These are phyloP conservation scores for Drosophila tani DNA, from an alignment of 1,140 invertebrate genomes.

Conservation along the genomic window DNA sequence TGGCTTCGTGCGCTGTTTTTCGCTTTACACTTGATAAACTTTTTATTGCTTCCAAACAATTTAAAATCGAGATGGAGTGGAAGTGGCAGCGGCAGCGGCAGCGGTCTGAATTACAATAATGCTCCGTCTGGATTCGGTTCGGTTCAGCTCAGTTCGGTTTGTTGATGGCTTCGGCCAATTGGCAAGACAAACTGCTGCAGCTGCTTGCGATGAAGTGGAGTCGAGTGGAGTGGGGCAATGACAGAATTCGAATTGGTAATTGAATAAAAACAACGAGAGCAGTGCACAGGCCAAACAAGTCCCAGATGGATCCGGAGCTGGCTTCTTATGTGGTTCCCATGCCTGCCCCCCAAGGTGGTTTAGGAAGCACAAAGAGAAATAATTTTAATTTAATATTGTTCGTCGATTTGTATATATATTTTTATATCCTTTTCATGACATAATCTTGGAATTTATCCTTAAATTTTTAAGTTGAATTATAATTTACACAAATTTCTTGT, in stretches of 20 bases:
- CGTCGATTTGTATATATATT: not conserved
- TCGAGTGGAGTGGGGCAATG: conserved; percentile 19
- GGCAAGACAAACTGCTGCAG: conserved; percentile 51
- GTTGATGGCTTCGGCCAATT: conserved; percentile 48
- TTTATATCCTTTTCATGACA: too few relatives aligned
- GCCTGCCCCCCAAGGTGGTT: not conserved
- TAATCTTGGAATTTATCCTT: not conserved
- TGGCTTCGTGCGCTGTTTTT: conserved; percentile 15
- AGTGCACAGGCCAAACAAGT: conserved; percentile 61
- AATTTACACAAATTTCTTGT: too few relatives aligned
- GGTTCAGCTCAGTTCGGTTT: conserved; percentile 24
- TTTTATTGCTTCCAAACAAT: conserved; percentile 83
- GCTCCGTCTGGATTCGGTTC: conserved; percentile 21
- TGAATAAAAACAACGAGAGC: conserved; percentile 73
- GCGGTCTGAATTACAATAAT: conserved; percentile 60
- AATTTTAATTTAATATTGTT: too few relatives aligned
- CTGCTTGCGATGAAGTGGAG: conserved; percentile 31
- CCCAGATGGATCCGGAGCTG: conserved; percentile 15
- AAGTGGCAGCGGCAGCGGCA: conserved; percentile 33
- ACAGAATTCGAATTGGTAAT: conserved; percentile 67
- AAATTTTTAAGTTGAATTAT: too few relatives aligned
- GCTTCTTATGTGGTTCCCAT: conserved; percentile 16
- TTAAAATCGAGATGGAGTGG: conserved; percentile 55
- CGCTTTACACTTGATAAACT: conserved; percentile 75
- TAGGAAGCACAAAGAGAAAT: not conserved